These are phyloP conservation scores for Microtus pennsylvanicus DNA, from an alignment of 2,113 vertebrate species.

Conservation along the genomic window DNA sequence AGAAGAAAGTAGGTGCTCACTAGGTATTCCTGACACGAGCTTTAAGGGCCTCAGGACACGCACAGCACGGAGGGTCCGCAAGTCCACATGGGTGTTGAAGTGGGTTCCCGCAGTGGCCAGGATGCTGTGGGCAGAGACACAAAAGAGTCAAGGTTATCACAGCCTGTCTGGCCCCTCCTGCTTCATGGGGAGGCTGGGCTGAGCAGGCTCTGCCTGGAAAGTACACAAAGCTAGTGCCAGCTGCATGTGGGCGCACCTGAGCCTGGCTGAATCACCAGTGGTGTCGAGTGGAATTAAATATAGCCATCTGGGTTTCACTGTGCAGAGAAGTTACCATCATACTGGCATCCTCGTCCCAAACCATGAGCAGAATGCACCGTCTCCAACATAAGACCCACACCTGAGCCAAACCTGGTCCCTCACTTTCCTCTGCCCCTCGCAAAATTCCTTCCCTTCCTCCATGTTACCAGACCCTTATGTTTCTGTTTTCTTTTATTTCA, in stretches of 20 bases:
- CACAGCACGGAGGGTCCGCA: conserved; percentile 96
- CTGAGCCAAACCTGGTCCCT: not conserved
- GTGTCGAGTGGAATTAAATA: conserved; percentile 67
- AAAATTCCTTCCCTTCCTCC: not conserved
- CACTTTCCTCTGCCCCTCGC: not conserved
- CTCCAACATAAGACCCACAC: not conserved
- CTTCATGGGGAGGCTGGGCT: not conserved
- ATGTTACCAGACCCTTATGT: not conserved
- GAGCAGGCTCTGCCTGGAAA: conserved; percentile 44
- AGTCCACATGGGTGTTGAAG: conserved; percentile 98
- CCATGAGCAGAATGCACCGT: not conserved
- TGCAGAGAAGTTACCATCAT: conserved; percentile 38
- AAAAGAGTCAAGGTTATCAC: conserved; percentile 71
- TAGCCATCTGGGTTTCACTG: conserved; percentile 71
- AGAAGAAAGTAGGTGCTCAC: conserved; percentile 83
- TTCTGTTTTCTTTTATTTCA: not conserved
- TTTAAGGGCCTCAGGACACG: conserved; percentile 97
- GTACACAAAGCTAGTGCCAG: conserved; percentile 36
- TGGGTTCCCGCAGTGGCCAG: conserved; percentile 96
- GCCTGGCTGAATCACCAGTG: conserved; percentile 68
- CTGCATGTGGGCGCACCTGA: conserved; percentile 75
- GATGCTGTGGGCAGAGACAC: conserved; percentile 89
- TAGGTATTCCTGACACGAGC: conserved; percentile 98
- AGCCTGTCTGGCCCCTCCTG: not conserved
- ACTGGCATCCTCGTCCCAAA: not conserved